Conservation (phyloP, 1,140 invertebrate genomes). For the Vanessa tameamea region DNA sequence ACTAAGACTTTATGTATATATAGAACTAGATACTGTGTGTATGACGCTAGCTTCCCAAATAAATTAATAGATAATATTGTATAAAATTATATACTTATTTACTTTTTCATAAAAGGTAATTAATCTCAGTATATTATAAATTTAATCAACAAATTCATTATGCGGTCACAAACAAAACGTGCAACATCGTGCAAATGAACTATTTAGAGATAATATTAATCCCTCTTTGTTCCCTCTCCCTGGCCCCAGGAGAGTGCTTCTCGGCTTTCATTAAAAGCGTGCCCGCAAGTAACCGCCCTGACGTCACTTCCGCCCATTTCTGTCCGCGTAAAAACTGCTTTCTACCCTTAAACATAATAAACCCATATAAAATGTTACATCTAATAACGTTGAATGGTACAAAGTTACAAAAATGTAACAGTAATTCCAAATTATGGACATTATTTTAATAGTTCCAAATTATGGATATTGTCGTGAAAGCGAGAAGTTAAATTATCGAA, state of each 20-base stretch:
- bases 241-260: constrained; percentile 45
- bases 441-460: too few relatives aligned
- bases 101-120: not conserved
- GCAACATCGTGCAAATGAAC: constrained; percentile 5
- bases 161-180: constrained; percentile 12
- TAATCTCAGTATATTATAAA: not conserved
- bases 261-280: constrained; percentile 59
- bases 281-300: constrained; percentile 36
- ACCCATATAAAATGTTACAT: constrained; percentile 20
- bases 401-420: not conserved
- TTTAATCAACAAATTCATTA: constrained; percentile 8
- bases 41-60: too few relatives aligned
- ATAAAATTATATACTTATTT: too few relatives aligned
- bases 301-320: constrained; percentile 50
- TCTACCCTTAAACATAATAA: constrained; percentile 33
- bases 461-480: too few relatives aligned
- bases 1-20: too few relatives aligned
- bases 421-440: too few relatives aligned
- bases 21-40: too few relatives aligned
- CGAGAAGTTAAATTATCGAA: too few relatives aligned
- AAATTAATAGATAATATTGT: too few relatives aligned
- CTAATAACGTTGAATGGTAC: not conserved
- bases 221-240: not conserved
- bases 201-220: constrained; percentile 7
- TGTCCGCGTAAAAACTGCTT: constrained; percentile 30